Base-by-base conservation (phyloP, 2,888 invertebrate genomes). In the Sphaerophoria rueppellii region DNA sequence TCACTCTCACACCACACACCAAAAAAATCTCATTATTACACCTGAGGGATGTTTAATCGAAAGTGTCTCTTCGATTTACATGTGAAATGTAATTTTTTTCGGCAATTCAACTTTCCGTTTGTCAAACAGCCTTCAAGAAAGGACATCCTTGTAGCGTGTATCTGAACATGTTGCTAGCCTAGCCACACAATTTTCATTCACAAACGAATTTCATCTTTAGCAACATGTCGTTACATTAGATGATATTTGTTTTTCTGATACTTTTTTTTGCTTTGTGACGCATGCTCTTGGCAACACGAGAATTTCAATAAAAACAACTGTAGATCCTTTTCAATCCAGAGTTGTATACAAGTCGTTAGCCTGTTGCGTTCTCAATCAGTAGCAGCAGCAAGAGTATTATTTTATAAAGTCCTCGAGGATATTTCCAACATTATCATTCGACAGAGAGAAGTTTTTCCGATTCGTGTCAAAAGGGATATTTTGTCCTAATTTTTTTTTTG, bases 281-380 rank as follows among this genome's bases (percentile, higher is more conserved):
- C 85, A 85, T 85, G 85, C 85, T 85, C 85, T 69, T 58, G 69
- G 73, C 81, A 81, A 58, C 85, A 85, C 73, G 69, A 85, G 81
- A 70, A 81, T 77, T 85, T 77, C 85, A 58, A 91, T 91, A 91
- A 91, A 91, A 91, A 90, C 89, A 88, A 88, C 90, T 88, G 88
- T 87, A 75, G 86, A 86, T 86, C 87, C 82, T 87, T 65, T 88
- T 87, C 86, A 71, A 88, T 87, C 87, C 89, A 89, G 91, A 91
- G 91, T 91, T 89, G 89, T 89, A 88, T 86, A 88, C 88, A 89
- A 89, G 88, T 88, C 88, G 90, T 91, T 89, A 90, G 91, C 91
- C 91, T 91, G 91, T 91, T 91, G 91, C 91, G 90, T 91, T 90
- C 89, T 87, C 55, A 70, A 71, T 52, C 35, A 75, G 65, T 54